These are phyloP conservation scores for Cistogaster globosa DNA, from an alignment of 2,888 invertebrate genomes.

Conservation along the genomic window DNA sequence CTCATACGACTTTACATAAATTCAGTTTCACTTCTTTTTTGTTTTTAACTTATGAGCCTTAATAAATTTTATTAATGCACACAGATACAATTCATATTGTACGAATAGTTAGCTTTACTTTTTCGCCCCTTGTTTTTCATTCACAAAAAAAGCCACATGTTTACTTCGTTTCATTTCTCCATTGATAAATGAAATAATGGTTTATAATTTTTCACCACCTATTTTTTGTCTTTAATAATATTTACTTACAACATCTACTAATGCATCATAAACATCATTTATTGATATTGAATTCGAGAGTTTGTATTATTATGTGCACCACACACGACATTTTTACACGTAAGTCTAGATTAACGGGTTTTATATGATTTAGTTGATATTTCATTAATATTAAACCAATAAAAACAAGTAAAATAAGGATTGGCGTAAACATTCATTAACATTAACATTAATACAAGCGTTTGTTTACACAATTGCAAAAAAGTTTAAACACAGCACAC, in stretches of 20 bases:
- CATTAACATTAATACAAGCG: no score
- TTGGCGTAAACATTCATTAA: no score
- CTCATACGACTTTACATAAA: neutral
- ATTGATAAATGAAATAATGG: slow-evolving; percentile 49
- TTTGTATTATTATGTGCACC: slow-evolving; percentile 13
- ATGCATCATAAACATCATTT: slow-evolving; percentile 61
- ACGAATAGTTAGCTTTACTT: slow-evolving; percentile 46
- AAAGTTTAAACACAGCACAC: no score
- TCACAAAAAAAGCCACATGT: slow-evolving; percentile 45
- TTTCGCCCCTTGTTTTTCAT: slow-evolving; percentile 50
- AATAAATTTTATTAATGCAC: slow-evolving; percentile 52
- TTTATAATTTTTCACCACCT: slow-evolving; percentile 71
- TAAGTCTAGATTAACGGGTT: slow-evolving; percentile 3
- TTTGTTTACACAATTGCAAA: no score
- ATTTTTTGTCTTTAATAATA: slow-evolving; percentile 60
- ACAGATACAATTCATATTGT: slow-evolving; percentile 4
- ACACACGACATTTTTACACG: neutral
- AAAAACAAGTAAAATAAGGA: no score
- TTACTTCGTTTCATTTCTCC: slow-evolving; percentile 30
- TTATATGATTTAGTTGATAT: no score
- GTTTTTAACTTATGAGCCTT: slow-evolving; percentile 37
- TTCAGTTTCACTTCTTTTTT: no score
- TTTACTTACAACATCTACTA: slow-evolving; percentile 57
- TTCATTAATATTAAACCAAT: no score
- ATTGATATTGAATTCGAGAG: slow-evolving; percentile 47